Evolutionary conservation across 2,113 vertebrate species (phyloP).

Genomic region (Sakesphorus luctuosus): DNA sequence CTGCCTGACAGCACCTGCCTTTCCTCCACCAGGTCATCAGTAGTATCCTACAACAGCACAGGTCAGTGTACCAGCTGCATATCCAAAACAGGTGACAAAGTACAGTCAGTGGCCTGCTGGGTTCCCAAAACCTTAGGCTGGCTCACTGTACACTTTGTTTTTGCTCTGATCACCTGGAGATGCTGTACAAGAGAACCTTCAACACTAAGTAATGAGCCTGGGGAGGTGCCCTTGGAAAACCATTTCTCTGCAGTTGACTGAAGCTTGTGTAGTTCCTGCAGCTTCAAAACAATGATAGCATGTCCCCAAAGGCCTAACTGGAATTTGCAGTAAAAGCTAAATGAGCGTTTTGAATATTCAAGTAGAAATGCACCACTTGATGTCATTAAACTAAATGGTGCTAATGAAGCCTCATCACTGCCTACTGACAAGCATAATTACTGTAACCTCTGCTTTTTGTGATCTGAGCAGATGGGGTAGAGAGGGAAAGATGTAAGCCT

Average conservation of each 20-base stretch:
- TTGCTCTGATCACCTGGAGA: not conserved
- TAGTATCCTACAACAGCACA: not conserved
- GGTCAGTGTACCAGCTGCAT: not conserved
- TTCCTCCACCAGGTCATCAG: not conserved
- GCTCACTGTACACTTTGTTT: not conserved
- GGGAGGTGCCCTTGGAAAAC: not conserved
- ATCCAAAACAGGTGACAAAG: not conserved
- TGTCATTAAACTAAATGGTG: constrained; percentile 22
- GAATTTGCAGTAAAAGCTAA: constrained; percentile 2
- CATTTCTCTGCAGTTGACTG: not conserved
- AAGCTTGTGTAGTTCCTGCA: not conserved
- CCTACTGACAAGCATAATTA: constrained; percentile 7
- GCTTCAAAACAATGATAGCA: constrained; percentile 18
- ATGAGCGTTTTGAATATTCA: not conserved
- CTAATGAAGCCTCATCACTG: constrained; percentile 6
- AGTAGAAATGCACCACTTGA: not conserved
- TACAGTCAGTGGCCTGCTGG: not conserved
- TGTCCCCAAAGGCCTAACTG: not conserved
- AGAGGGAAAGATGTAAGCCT: not conserved
- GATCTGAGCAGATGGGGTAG: not conserved
- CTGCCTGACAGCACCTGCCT: not conserved
- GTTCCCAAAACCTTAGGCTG: not conserved
- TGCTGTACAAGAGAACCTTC: not conserved
- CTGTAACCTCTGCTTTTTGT: not conserved
- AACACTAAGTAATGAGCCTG: not conserved